A percentile compares a stretch with the other conserved stretches of the same genome.
These are phyloP conservation scores for Pyrochroa serraticornis DNA, from an alignment of 2,888 invertebrate species.

Conservation along the genomic window DNA sequence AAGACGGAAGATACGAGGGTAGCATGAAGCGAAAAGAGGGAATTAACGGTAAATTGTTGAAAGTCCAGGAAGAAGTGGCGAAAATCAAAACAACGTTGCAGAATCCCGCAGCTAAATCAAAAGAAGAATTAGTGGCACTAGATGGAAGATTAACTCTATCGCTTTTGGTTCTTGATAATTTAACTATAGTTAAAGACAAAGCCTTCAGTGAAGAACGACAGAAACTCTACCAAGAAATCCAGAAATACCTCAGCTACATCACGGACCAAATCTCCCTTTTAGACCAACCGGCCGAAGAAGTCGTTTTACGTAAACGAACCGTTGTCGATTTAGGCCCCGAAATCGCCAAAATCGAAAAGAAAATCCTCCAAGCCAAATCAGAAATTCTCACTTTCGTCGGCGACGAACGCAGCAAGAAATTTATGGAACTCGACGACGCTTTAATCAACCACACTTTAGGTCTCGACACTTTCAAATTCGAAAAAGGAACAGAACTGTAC, in stretches of 20 bases:
- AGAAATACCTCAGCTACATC: constrained; percentile 14
- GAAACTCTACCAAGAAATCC: constrained; percentile 17
- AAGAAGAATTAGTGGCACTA: constrained; percentile 23
- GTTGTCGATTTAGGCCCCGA: constrained; percentile 9
- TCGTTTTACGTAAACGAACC: constrained; percentile 4
- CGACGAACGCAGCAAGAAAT: constrained; percentile 31
- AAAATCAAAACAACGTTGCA: constrained; percentile 39
- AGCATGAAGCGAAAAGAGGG: constrained; percentile 5
- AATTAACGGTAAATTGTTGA: not conserved
- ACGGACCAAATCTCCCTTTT: constrained; percentile 6
- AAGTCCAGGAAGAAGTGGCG: constrained; percentile 30
- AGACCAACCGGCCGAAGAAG: not conserved
- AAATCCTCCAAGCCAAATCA: constrained; percentile 26
- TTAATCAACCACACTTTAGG: constrained; percentile 30
- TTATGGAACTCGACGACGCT: constrained; percentile 36
- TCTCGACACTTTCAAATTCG: constrained; percentile 35
- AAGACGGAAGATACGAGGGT: constrained; percentile 30
- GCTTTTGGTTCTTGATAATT: constrained; percentile 15
- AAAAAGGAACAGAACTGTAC: constrained; percentile 29
- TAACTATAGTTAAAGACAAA: constrained; percentile 15
- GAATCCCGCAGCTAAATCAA: constrained; percentile 32
- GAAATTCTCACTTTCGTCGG: constrained; percentile 37
- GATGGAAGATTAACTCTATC: constrained; percentile 22
- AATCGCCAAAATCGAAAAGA: constrained; percentile 33
- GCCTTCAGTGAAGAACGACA: constrained; percentile 5